Base-by-base conservation (phyloP, 2,113 vertebrate genomes). In the Platysteira castanea region DNA sequence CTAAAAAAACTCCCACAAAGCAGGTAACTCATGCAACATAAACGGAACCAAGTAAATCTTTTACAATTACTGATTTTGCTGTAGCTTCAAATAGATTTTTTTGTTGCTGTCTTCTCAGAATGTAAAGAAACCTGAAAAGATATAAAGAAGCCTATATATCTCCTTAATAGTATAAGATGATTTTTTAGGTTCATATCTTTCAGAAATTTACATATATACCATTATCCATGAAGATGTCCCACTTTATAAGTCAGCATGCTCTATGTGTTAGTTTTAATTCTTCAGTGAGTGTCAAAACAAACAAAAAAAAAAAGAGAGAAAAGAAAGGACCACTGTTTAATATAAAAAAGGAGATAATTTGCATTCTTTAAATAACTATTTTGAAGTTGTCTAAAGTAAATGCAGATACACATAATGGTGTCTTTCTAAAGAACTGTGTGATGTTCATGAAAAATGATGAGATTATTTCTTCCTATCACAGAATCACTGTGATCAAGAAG, bases 401-500 rank as follows among this genome's bases (percentile, higher is more conserved):
- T 89, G 35, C 31, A 56, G 35, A 59, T 87, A 83, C 30, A 80
- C 15, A 85, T 59, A 83, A 87, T 63, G 5, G 13, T 46, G 13
- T 59, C 15, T 80, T 91, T 89, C 54, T 67, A 68, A 91, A 77
- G 57, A 92, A 75, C 30, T 37, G 3, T 93, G 42, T 83, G 81
- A 86, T 83, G 41, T 81, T 95, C 14, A 56, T 92, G 69, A 86
- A 79, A 89, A 95, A 76, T 69, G 26, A 91, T 78, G 22, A 26
- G 24, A 61, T 70, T 93, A 57, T 88, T 95, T 94, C 39, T 94
- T 67, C 16, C 42, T 47, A 78, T 71, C 46, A 65, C 10, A 77
- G n/a, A 88, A 69, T 86, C 24, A 73, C 67, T 90, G 18, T 95
- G 80, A 94, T 95, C 76, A 84, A 61, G 71, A 80, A 95, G 86